A percentile compares a stretch with the other conserved stretches of the same genome.
Conservation (phyloP, 1,140 invertebrate species). For the Meteorus sp. region DNA sequence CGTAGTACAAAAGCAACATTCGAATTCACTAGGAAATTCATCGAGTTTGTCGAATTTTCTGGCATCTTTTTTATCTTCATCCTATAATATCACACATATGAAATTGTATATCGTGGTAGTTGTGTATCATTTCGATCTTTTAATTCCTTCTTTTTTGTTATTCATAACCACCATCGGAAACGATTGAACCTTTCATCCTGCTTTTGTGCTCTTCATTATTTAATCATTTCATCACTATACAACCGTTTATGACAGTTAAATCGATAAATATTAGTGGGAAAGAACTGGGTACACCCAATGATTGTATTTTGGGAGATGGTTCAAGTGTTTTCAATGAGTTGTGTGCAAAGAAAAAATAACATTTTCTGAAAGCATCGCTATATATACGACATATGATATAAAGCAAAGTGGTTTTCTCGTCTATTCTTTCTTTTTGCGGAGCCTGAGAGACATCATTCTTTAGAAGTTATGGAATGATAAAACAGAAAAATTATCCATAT, state of each 20-base stretch:
- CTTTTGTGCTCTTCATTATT: slow-evolving; percentile 1
- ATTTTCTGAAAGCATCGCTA: not conserved
- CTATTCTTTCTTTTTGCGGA: slow-evolving; percentile 10
- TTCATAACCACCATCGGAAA: slow-evolving; percentile 13
- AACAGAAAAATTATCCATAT: not conserved
- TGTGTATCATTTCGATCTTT: slow-evolving; percentile 3
- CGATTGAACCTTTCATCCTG: slow-evolving; percentile 11
- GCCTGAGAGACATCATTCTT: slow-evolving; percentile 23
- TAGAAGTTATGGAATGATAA: too few species aligned
- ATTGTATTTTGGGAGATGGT: slow-evolving; percentile 5
- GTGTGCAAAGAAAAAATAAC: slow-evolving; percentile 6
- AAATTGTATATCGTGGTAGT: slow-evolving; percentile 24
- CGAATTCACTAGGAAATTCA: slow-evolving; percentile 87
- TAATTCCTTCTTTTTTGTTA: too few species aligned
- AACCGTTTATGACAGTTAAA: not conserved
- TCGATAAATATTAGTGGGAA: not conserved
- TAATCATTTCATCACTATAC: not conserved
- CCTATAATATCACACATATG: slow-evolving; percentile 61
- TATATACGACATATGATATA: not conserved
- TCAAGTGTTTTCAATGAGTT: slow-evolving; percentile 17
- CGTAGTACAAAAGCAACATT: slow-evolving; percentile 94
- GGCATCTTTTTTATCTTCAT: slow-evolving; percentile 69
- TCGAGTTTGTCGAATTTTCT: slow-evolving; percentile 73
- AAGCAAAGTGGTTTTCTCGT: not conserved
- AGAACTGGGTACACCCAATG: not conserved